A percentile compares a stretch with the other conserved stretches of the same genome.
Evolutionary conservation across 2,888 invertebrate species (phyloP).

Genomic region (Psococerastis gibbosa): DNA sequence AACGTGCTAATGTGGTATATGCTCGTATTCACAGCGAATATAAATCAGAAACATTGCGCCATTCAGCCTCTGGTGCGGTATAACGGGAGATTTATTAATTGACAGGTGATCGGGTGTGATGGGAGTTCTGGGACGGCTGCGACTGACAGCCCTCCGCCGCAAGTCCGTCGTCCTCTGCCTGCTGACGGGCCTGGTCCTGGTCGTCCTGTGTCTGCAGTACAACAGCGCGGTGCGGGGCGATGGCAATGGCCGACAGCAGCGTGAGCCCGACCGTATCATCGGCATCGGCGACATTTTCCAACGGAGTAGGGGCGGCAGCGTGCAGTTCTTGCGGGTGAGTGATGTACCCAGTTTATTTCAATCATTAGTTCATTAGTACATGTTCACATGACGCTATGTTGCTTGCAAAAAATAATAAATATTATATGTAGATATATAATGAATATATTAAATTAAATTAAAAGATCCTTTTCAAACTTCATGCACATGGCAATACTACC

Average conservation of each 20-base stretch:
- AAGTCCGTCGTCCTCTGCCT: slow-evolving; percentile 29
- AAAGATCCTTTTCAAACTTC: too few species aligned
- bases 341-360: not conserved
- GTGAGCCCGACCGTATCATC: slow-evolving; percentile 8
- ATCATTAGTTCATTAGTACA: too few species aligned
- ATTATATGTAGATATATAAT: too few species aligned
- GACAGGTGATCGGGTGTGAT: slow-evolving; percentile 6
- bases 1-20: too few species aligned
- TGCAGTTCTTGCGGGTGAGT: slow-evolving; percentile 14
- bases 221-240: slow-evolving; percentile 17
- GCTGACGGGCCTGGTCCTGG: slow-evolving; percentile 24
- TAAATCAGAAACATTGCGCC: too few species aligned
- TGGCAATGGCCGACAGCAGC: slow-evolving; percentile 16
- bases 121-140: slow-evolving; percentile 21
- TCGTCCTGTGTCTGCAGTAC: slow-evolving; percentile 30
- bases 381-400: too few species aligned
- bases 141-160: slow-evolving; percentile 30
- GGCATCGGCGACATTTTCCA: slow-evolving; percentile 15
- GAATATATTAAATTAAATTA: too few species aligned
- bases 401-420: slow-evolving; percentile 7
- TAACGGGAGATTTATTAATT: too few species aligned
- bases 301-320: slow-evolving; percentile 15
- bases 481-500: too few species aligned
- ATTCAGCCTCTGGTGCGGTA: too few species aligned
- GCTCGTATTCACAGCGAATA: too few species aligned